These are phyloP conservation scores for Quadroppia sp. DNA, from an alignment of 2,888 invertebrate species.

Conservation along the genomic window DNA sequence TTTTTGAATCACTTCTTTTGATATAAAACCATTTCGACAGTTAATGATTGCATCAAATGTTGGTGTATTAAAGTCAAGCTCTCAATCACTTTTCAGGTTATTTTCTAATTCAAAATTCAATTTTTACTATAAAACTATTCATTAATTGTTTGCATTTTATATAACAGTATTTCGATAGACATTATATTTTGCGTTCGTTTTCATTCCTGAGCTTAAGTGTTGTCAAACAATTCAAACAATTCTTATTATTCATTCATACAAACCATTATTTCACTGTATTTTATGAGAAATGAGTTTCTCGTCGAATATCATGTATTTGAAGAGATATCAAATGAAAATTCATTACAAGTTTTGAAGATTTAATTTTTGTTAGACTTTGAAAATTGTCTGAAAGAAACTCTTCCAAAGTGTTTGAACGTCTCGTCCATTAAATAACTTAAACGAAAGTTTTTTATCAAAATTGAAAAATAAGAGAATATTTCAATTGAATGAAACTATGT, in stretches of 20 bases:
- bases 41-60: constrained; percentile 1
- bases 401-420: constrained; percentile 14
- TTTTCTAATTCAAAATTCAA: too few relatives aligned
- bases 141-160: neutral
- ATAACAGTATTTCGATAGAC: neutral
- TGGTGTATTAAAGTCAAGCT: constrained; percentile 23
- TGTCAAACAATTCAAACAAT: neutral
- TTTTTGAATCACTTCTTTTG: neutral
- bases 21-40: constrained; percentile 24
- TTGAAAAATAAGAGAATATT: neutral
- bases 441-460: neutral
- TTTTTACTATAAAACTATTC: constrained; percentile 2
- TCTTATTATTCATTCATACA: neutral
- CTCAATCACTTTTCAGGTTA: neutral
- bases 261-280: too few relatives aligned
- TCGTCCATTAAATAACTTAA: constrained; percentile 3
- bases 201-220: constrained; percentile 18
- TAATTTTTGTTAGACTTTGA: neutral
- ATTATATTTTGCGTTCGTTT: neutral
- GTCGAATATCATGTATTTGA: neutral
- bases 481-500: neutral
- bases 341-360: neutral
- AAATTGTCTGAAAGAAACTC: neutral
- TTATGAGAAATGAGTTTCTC: constrained; percentile 1
- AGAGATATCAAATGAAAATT: too few relatives aligned